Evolutionary conservation across 2,797 vertebrate species (phyloP).

Genomic region (Syngnathus acus): DNA sequence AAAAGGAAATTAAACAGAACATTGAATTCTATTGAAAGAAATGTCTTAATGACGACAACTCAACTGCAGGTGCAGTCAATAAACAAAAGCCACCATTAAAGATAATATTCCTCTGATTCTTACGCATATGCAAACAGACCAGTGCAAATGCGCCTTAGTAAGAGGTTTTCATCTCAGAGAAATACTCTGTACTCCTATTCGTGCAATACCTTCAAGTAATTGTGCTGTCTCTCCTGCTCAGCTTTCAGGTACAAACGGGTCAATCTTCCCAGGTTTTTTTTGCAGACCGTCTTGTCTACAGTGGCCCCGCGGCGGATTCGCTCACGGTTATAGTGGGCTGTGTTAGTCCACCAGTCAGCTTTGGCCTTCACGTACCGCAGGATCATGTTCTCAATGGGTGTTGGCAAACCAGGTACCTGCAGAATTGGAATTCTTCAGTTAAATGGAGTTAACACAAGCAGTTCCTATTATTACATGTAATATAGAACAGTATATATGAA

Average conservation of each 20-base stretch:
- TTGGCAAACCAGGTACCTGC: constrained; percentile 94
- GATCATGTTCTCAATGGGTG: constrained; percentile 99
- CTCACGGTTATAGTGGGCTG: constrained; percentile 97
- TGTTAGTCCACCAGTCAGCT: constrained; percentile 99
- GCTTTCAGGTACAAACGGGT: constrained; percentile 96
- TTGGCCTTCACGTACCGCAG: constrained; percentile 97
- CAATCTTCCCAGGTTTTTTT: constrained; percentile 95
- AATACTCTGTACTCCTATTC: not conserved
- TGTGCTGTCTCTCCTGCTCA: constrained; percentile 98
- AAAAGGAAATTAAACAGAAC: not conserved
- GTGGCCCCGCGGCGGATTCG: constrained; percentile 95
- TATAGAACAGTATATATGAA: not conserved
- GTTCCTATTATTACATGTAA: not conserved
- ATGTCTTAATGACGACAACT: constrained; percentile 36
- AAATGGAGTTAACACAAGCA: not conserved
- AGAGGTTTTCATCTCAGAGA: constrained; percentile 20
- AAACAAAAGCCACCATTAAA: constrained; percentile 32
- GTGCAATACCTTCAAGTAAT: constrained; percentile 87
- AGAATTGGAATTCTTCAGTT: not conserved
- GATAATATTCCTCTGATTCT: constrained; percentile 53
- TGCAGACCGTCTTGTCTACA: constrained; percentile 98
- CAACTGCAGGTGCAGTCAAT: constrained; percentile 35
- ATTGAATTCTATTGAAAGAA: not conserved
- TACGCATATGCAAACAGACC: constrained; percentile 60
- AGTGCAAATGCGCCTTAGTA: constrained; percentile 63